phyloP scores from a whole-genome alignment of 2,888 invertebrate species.

The Sepiola atlantica region DNA sequence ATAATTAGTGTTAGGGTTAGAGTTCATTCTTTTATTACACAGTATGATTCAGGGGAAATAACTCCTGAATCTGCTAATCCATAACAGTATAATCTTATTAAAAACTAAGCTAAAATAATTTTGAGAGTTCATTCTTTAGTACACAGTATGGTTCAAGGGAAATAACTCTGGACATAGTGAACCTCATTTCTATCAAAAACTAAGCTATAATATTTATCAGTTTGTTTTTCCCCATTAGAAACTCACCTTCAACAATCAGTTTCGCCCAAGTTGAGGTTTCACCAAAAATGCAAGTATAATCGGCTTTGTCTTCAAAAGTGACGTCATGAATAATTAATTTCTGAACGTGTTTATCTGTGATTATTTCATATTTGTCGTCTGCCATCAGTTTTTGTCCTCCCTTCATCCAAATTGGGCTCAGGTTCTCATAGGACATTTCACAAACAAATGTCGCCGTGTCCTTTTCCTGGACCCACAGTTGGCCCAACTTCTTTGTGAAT shows the following conservation, averaged over 20 bases:
- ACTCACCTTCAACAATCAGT: constrained; percentile 68
- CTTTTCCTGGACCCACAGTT: not conserved
- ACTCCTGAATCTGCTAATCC: too few relatives aligned
- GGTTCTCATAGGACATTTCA: constrained; percentile 4
- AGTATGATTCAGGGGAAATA: too few relatives aligned
- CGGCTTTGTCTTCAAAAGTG: not conserved
- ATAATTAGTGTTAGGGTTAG: too few relatives aligned
- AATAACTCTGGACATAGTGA: too few relatives aligned
- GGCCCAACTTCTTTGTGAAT: not conserved
- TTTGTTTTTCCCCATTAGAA: not conserved
- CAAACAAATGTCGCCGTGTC: constrained; percentile 23
- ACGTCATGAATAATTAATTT: constrained; percentile 42
- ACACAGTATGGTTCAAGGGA: too few relatives aligned
- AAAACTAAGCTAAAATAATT: not conserved
- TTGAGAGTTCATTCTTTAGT: too few relatives aligned
- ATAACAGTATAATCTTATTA: not conserved
- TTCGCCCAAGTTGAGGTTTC: constrained; percentile 37
- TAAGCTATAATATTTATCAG: too few relatives aligned
- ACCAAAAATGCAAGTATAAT: not conserved
- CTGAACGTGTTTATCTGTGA: not conserved
- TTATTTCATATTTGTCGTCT: not conserved
- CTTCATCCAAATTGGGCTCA: not conserved
- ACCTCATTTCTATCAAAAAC: too few relatives aligned
- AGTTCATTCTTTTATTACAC: too few relatives aligned
- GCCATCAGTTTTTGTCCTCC: not conserved